A percentile compares a stretch with the other conserved stretches of the same genome.
Evolutionary conservation across 2,113 vertebrate species (phyloP).

Genomic region (Thunnus maccoyii): DNA sequence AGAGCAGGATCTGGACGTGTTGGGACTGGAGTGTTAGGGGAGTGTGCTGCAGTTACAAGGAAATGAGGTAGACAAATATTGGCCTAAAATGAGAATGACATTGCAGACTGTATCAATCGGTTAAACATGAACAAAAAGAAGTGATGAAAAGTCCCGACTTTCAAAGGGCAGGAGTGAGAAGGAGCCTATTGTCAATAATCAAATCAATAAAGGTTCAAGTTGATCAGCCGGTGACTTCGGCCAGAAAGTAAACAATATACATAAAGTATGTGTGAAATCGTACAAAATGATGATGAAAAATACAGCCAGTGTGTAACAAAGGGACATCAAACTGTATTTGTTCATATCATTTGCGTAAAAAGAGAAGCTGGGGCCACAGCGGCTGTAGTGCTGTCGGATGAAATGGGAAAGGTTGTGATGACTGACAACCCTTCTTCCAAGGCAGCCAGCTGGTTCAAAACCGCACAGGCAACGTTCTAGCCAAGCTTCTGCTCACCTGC

Average conservation of each 20-base stretch:
- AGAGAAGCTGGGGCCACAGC: conserved; percentile 66
- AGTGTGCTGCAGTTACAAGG: conserved; percentile 43
- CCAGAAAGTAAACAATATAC: conserved; percentile 62
- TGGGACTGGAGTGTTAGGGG: conserved; percentile 6
- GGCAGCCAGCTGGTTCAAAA: conserved; percentile 80
- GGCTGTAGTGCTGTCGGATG: conserved; percentile 77
- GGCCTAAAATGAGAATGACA: conserved; percentile 78
- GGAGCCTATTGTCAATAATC: conserved; percentile 17
- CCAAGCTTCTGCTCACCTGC: conserved; percentile 89
- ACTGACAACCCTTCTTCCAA: conserved; percentile 81
- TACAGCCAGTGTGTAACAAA: conserved; percentile 74
- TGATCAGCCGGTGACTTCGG: conserved; percentile 58
- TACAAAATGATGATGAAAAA: conserved; percentile 77
- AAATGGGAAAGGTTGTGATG: conserved; percentile 80
- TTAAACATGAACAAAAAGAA: conserved; percentile 65
- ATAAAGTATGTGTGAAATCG: conserved; percentile 48
- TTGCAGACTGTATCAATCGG: conserved; percentile 85
- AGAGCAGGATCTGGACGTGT: conserved; percentile 26
- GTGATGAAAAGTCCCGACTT: conserved; percentile 59
- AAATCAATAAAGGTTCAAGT: conserved; percentile 39
- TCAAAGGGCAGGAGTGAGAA: conserved; percentile 38
- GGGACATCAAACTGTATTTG: conserved; percentile 76
- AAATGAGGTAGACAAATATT: conserved; percentile 49
- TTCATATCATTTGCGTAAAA: conserved; percentile 72
- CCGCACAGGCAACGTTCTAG: conserved; percentile 81